Percentiles rank a stretch among this genome's conserved stretches.
These are phyloP conservation scores for Rhea americana DNA, from an alignment of 2,113 vertebrate species.

Conservation along the genomic window DNA sequence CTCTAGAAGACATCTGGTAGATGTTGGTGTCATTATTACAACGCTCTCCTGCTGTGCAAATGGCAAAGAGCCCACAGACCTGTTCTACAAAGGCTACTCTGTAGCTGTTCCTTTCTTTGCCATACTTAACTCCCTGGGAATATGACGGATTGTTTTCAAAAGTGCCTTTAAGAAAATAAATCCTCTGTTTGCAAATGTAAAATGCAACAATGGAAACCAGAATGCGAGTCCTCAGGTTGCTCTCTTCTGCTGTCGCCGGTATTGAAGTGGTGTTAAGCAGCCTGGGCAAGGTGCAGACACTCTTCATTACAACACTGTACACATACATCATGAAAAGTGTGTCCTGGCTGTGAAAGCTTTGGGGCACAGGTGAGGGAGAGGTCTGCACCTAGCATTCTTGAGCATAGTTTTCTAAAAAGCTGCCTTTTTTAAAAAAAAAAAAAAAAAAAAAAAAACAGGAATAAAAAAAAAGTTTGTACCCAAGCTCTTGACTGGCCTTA, in stretches of 20 bases:
- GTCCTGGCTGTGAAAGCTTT: fast-evolving
- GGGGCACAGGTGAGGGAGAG: background rate
- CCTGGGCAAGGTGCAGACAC: background rate
- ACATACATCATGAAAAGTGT: background rate
- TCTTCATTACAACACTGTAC: too few species aligned
- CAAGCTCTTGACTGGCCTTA: background rate
- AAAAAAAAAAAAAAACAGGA: background rate
- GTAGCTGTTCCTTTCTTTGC: background rate
- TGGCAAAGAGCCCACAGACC: background rate
- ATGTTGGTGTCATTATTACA: constrained; percentile 21
- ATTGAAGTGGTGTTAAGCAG: background rate
- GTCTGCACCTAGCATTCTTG: background rate
- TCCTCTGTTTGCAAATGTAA: background rate
- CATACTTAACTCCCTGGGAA: background rate
- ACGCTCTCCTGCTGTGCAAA: background rate
- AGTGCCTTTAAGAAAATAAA: background rate
- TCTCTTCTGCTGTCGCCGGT: background rate
- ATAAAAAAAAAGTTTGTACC: background rate
- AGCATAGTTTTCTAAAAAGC: background rate
- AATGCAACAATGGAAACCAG: background rate
- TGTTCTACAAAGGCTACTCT: constrained; percentile 35
- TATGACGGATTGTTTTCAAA: background rate
- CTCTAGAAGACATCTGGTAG: constrained; percentile 38
- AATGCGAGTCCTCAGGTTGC: background rate
- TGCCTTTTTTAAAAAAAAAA: background rate